Evolutionary conservation across 1,140 invertebrate genomes (phyloP), one percentile per base, ranked within the genome.

Genomic region (Calycopis cecrops): DNA sequence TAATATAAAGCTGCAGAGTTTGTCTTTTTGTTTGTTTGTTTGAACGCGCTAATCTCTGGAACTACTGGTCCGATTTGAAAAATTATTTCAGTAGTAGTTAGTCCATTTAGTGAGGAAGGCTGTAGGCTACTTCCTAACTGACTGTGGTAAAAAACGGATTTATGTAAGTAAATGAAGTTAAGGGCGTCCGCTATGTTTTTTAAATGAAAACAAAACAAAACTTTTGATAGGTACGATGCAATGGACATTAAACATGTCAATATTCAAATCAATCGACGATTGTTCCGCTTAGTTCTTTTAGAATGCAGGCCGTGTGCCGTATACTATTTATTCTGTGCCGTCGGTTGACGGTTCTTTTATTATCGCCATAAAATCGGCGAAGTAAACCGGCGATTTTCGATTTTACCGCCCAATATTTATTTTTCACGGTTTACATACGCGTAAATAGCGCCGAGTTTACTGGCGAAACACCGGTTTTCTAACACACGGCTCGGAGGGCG

Each of bases 261-360:
- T 6, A 71, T 68, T 69, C 63, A 57, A 67, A 72, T 64, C 63
- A 67, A 77, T 71, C 57, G 40, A 38, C 65, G 56, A 21, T 55
- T 64, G 69, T 71, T 76, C 59, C 66, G 60, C 55, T 60, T 55
- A 60, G 59, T 63, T 59, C 65, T 73, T 69, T 67, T 63, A 77
- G 69, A 71, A 79, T 75, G 67, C 73, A 71, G 69, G 64, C 69
- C 77, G 70, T 66, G 67, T 68, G 69, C 65, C 67, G 55, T 40
- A n/a, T 68, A 65, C 68, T 83, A 76, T 81, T 79, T 81, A 80
- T 78, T 79, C 76, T 67, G 73, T 64, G 69, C 73, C 71, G 69
- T 76, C 70, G 57, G 77, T 80, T 76, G 79, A 82, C 82, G 71
- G 76, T 76, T 79, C 76, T 83, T 85, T 86, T 86, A 86, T 84